phyloP scores from a whole-genome alignment of 2,797 vertebrate species.

The Hippopotamyrus pictus region DNA sequence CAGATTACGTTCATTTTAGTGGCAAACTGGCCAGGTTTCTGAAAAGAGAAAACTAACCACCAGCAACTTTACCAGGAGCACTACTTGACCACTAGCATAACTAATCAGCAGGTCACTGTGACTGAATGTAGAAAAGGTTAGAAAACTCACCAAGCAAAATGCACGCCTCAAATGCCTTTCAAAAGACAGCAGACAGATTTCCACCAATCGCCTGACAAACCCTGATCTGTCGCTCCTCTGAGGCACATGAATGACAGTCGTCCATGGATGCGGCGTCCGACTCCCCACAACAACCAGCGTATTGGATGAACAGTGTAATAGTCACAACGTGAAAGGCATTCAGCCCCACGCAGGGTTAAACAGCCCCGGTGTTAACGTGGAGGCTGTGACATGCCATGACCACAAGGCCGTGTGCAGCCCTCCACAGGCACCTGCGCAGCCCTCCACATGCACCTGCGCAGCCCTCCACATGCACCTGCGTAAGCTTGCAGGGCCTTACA shows the following conservation, averaged over 20 bases:
- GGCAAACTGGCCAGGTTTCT: not conserved
- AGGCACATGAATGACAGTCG: not conserved
- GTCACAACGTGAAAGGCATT: not conserved
- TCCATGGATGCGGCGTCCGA: not conserved
- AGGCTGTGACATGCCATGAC: not conserved
- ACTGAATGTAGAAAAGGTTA: not conserved
- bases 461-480: not conserved
- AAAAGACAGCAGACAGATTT: not conserved
- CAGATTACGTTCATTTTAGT: not conserved
- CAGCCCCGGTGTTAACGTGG: not conserved
- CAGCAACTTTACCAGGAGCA: not conserved
- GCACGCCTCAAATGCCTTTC: not conserved
- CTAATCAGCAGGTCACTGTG: not conserved
- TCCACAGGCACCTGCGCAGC: too few species aligned
- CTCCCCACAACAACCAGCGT: not conserved
- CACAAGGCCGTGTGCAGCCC: not conserved
- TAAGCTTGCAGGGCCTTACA: not conserved
- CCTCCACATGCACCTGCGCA: not conserved
- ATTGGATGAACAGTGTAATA: not conserved
- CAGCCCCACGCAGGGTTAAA: not conserved
- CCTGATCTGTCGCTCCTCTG: not conserved
- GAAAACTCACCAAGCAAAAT: not conserved
- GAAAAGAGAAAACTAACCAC: not conserved
- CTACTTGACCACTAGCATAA: not conserved
- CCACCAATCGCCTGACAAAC: not conserved